These are phyloP conservation scores for Drosophila stalkeri DNA, from an alignment of 2,888 invertebrate species.

Conservation along the genomic window DNA sequence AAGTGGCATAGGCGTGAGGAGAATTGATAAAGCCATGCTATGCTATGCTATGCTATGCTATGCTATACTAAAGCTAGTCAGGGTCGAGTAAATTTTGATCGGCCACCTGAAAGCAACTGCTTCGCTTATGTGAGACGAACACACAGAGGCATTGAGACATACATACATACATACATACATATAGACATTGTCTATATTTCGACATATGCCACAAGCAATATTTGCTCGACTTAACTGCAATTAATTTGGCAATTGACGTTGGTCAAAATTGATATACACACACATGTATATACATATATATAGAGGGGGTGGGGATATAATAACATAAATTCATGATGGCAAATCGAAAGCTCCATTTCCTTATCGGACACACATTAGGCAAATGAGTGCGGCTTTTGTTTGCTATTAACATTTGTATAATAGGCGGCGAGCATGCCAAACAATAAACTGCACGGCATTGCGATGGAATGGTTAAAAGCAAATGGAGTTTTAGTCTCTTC, in stretches of 20 bases:
- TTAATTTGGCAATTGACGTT: constrained; percentile 84
- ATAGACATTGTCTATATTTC: background rate
- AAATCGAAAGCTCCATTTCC: constrained; percentile 50
- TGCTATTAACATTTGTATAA: constrained; percentile 62
- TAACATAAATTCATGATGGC: constrained; percentile 44
- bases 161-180: background rate
- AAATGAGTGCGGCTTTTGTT: constrained; percentile 68
- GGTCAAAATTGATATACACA: constrained; percentile 30
- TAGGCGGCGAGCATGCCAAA: constrained; percentile 73
- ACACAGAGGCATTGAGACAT: background rate
- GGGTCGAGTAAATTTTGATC: constrained; percentile 24
- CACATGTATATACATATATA: background rate
- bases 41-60: background rate
- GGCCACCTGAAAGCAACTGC: constrained; percentile 9
- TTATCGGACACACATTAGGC: constrained; percentile 70
- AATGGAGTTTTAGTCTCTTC: constrained; percentile 66
- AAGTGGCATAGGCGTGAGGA: background rate
- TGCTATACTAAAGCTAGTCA: background rate
- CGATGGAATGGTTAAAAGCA: constrained; percentile 50
- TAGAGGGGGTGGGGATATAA: constrained; percentile 11
- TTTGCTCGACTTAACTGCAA: constrained; percentile 84
- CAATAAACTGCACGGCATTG: constrained; percentile 69
- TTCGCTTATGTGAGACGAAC: background rate
- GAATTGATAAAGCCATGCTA: constrained; percentile 14
- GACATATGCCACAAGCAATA: constrained; percentile 12